Conservation (phyloP, 2,797 vertebrate genomes). For the Spatula clypeata region DNA sequence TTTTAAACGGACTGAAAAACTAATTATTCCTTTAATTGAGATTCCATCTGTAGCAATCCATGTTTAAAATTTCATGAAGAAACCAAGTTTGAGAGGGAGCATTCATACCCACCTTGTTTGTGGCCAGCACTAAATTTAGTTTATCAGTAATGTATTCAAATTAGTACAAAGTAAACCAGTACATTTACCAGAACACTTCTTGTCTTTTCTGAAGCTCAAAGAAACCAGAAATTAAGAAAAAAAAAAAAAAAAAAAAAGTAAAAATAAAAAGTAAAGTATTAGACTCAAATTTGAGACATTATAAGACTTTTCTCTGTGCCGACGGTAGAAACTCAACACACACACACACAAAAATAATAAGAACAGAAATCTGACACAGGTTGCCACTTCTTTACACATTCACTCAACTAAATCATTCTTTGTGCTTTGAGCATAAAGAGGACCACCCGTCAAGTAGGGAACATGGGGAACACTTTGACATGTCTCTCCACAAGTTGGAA, state of each 20-base stretch:
- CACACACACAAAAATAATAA: not conserved
- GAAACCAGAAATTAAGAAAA: not conserved
- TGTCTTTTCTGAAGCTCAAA: not conserved
- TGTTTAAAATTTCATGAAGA: not conserved
- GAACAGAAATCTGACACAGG: not conserved
- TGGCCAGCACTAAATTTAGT: not conserved
- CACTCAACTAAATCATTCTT: not conserved
- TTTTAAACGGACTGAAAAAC: constrained; percentile 31
- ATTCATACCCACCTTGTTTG: constrained; percentile 6
- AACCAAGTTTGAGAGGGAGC: not conserved
- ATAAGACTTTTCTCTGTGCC: not conserved
- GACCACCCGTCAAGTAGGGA: not conserved
- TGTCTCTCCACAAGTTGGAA: not conserved
- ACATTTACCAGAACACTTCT: not conserved
- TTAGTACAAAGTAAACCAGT: not conserved
- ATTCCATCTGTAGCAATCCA: constrained; percentile 12
- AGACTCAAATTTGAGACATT: not conserved
- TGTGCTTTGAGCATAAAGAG: not conserved
- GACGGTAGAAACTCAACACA: not conserved
- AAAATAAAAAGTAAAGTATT: not conserved
- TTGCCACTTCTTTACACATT: not conserved
- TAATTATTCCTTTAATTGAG: constrained; percentile 34
- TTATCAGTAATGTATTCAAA: constrained; percentile 14
- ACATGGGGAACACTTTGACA: not conserved
- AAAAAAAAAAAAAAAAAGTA: too few species aligned